A percentile compares a stretch with the other conserved stretches of the same genome.
Evolutionary conservation across 2,797 vertebrate species (phyloP).

Genomic region (Sebastes glaucus): DNA sequence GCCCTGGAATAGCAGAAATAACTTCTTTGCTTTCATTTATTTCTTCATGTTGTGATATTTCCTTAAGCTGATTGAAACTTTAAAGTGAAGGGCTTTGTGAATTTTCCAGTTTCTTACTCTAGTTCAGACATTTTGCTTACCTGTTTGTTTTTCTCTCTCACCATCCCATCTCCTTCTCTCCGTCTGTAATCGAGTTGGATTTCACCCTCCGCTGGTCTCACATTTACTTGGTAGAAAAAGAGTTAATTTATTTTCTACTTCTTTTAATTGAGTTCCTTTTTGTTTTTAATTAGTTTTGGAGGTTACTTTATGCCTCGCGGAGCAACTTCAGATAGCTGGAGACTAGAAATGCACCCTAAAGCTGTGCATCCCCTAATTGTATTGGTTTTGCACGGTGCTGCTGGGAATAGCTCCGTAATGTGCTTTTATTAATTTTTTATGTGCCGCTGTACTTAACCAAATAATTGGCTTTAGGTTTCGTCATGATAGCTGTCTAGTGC

Average conservation of each 20-base stretch:
- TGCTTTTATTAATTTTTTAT: slow-evolving; percentile 63
- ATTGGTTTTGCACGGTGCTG: slow-evolving; percentile 59
- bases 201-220: slow-evolving; percentile 55
- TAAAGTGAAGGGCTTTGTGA: background rate
- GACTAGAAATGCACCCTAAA: slow-evolving; percentile 48
- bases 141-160: slow-evolving; percentile 35
- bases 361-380: slow-evolving; percentile 61
- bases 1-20: background rate
- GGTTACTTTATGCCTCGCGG: slow-evolving; percentile 61
- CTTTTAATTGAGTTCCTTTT: slow-evolving; percentile 70
- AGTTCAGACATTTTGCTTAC: slow-evolving; percentile 13
- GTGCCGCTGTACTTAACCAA: slow-evolving; percentile 43
- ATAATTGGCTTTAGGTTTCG: slow-evolving; percentile 33
- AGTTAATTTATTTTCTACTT: slow-evolving; percentile 64
- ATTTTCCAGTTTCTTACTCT: background rate
- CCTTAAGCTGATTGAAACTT: background rate
- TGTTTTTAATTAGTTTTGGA: slow-evolving; percentile 72
- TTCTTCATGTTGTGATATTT: background rate
- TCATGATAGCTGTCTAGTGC: background rate
- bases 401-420: slow-evolving; percentile 59
- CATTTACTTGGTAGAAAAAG: slow-evolving; percentile 53
- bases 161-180: slow-evolving; percentile 23
- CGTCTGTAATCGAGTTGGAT: slow-evolving; percentile 53
- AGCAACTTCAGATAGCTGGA: slow-evolving; percentile 61
- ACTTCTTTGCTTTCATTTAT: background rate